Percentiles rank a stretch among this genome's conserved stretches.
Conservation (phyloP, 2,888 invertebrate genomes). For the Folsomia candida region DNA sequence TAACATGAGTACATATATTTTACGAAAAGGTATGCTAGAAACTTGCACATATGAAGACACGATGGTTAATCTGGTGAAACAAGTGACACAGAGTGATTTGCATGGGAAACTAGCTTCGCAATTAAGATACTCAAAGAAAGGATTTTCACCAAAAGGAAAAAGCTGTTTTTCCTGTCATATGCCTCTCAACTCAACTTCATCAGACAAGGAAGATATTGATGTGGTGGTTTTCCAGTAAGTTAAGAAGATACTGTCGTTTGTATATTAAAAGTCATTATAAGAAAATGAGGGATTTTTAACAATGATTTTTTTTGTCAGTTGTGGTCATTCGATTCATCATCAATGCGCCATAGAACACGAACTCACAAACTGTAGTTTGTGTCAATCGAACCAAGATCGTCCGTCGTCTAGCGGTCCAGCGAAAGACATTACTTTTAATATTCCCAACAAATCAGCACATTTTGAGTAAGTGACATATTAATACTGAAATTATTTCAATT, state of each 20-base stretch:
- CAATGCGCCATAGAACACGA: constrained; percentile 42
- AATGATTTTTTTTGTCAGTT: constrained; percentile 39
- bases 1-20: too few species aligned
- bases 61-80: constrained; percentile 66
- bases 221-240: constrained; percentile 51
- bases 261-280: constrained; percentile 2
- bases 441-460: too few species aligned
- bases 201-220: constrained; percentile 31
- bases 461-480: too few species aligned
- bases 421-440: constrained; percentile 37
- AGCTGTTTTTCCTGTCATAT: constrained; percentile 41
- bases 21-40: constrained; percentile 67
- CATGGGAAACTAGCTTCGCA: constrained; percentile 57
- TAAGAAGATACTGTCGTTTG: too few species aligned
- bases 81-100: constrained; percentile 67
- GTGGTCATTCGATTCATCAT: constrained; percentile 52
- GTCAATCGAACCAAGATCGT: constrained; percentile 21
- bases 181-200: constrained; percentile 22
- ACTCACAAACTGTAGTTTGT: constrained; percentile 31
- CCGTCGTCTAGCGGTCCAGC: not conserved
- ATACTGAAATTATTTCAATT: too few species aligned
- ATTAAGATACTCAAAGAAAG: constrained; percentile 38
- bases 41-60: constrained; percentile 74
- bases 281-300: not conserved
- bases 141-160: constrained; percentile 41